Base-by-base conservation (phyloP, 1,140 invertebrate species). In the Calliphora vicina region DNA sequence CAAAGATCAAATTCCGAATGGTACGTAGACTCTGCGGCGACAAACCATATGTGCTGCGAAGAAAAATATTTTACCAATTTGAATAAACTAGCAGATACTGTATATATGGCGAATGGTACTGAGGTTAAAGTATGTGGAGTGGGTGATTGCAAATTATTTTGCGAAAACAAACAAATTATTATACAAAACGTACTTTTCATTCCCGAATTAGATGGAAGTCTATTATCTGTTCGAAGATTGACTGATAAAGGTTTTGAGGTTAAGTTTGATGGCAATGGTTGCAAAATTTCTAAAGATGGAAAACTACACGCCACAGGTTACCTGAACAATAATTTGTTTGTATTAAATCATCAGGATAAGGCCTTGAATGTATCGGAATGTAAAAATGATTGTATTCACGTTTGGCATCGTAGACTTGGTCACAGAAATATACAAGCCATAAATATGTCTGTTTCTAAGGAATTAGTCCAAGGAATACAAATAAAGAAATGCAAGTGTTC, bases 11-110 rank as follows among this genome's bases (percentile, higher is more conserved):
- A 81, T 17, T 23, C 13, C 20, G 57, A 57, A 27, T 81, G 50
- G 80, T 81, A 67, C 27, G 23, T 81, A 26, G 80, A 81, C 26
- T 81, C 80, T 10, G 50, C 80, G 5, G 80, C 80, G 12, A 81
- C 80, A 61, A n/a, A 27, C 23, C 20, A 67, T 6, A 67, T 67
- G 61, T 67, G n/a, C 20, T 67, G 61, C 10, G 80, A 61, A 27
- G 26, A 81, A 67, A 26, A 50, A 27, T 67, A 23, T 17, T 82
- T 35, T 67, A 72, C 23, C 2, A 67, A 67, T 35, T 26, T 29
- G 20, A 71, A 72, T 8, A 71, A 82, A 43, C 6, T 13, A 13
- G 57, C 23, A 15, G 50, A 82, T 10, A 61, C 12, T 4, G 1
- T 82, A 26, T 82, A 82, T 27, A 17, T 82, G 12, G 50, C 50